Evolutionary conservation across 2,113 vertebrate species (phyloP).

Genomic region (Rhinolophus ferrumequinum): DNA sequence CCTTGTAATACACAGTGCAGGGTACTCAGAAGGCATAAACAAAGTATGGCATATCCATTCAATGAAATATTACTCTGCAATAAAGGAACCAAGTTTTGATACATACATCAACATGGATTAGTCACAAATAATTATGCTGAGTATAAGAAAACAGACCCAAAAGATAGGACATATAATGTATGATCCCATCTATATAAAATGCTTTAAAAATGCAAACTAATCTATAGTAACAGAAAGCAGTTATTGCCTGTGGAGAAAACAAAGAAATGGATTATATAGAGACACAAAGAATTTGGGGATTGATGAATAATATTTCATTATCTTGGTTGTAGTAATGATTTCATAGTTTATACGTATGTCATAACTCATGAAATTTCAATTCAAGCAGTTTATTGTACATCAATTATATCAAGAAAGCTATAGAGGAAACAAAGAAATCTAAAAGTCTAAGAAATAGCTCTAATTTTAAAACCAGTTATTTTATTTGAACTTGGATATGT

Average conservation of each 20-base stretch:
- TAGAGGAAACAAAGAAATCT: background rate
- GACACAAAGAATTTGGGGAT: background rate
- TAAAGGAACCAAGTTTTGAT: background rate
- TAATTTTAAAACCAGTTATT: background rate
- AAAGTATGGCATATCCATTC: background rate
- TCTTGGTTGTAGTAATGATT: background rate
- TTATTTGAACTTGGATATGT: background rate
- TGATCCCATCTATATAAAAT: background rate
- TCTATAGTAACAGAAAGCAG: background rate
- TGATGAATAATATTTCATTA: background rate
- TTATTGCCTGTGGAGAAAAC: background rate
- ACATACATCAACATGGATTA: background rate
- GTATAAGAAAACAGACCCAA: background rate
- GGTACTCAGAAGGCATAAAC: background rate
- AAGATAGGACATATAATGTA: background rate
- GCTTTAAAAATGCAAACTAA: background rate
- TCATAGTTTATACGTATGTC: background rate
- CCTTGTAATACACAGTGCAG: background rate
- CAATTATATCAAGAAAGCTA: background rate
- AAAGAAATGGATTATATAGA: background rate
- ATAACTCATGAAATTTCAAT: background rate
- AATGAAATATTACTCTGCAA: background rate
- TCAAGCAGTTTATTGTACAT: background rate
- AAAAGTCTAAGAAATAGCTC: background rate
- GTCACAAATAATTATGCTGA: background rate